Percentiles rank a stretch among this genome's conserved stretches.
Evolutionary conservation across 1,140 invertebrate species (phyloP).

Genomic region (Amphibalanus amphitrite): DNA sequence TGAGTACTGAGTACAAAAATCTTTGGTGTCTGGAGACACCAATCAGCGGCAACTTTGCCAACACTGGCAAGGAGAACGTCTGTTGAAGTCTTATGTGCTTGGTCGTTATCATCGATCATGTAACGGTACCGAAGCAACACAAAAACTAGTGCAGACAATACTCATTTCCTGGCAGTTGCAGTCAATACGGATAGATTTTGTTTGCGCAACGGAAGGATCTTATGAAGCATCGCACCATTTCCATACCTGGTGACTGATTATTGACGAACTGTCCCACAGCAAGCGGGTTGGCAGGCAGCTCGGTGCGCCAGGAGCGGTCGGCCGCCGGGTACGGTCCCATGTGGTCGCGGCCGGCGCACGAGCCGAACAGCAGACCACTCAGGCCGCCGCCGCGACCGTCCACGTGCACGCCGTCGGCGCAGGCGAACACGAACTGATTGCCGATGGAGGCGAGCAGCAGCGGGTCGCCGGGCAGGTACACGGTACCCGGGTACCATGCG

Average conservation of each 20-base stretch:
- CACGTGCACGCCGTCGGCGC: conserved; percentile 28
- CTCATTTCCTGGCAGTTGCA: too few species aligned
- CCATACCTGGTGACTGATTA: conserved; percentile 24
- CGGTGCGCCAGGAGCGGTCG: conserved; percentile 30
- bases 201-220: too few species aligned
- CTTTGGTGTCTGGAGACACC: too few species aligned
- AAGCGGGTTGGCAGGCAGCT: conserved; percentile 27
- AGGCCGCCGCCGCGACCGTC: conserved; percentile 31
- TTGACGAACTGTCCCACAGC: conserved; percentile 34
- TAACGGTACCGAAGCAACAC: too few species aligned
- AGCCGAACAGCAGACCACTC: conserved; percentile 21
- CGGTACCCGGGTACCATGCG: conserved; percentile 26
- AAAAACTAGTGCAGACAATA: too few species aligned
- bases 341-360: conserved; percentile 28
- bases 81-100: too few species aligned
- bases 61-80: too few species aligned
- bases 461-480: conserved; percentile 30
- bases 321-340: conserved; percentile 23
- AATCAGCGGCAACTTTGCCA: too few species aligned
- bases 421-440: conserved; percentile 32
- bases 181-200: too few species aligned
- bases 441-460: conserved; percentile 30
- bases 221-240: too few species aligned
- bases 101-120: too few species aligned
- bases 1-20: too few species aligned